A percentile compares a stretch with the other conserved stretches of the same genome.
These are phyloP conservation scores for Tetropium fuscum DNA, from an alignment of 2,888 invertebrate genomes.

Conservation along the genomic window DNA sequence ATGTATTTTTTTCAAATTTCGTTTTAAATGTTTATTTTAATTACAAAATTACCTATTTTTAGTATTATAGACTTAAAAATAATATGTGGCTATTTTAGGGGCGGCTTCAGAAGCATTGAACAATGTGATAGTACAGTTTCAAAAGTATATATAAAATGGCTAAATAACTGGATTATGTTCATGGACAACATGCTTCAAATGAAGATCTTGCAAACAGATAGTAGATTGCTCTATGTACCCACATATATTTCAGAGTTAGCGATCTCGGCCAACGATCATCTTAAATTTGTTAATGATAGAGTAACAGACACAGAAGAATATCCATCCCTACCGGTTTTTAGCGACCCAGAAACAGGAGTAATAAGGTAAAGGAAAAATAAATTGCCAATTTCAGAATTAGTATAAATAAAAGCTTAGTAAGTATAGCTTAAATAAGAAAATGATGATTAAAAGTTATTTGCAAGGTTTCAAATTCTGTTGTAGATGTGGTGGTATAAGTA, in stretches of 20 bases:
- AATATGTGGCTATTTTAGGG: too few species aligned
- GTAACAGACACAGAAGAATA: too few species aligned
- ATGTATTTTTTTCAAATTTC: too few species aligned
- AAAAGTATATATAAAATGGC: slow-evolving; percentile 49
- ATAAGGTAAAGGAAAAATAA: slow-evolving; percentile 43
- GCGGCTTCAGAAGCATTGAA: slow-evolving; percentile 48
- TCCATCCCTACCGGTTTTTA: slow-evolving; percentile 57
- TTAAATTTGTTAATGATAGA: too few species aligned
- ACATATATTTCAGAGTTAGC: slow-evolving; percentile 68
- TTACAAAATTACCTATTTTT: too few species aligned
- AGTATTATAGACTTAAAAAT: too few species aligned
- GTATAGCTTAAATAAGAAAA: too few species aligned
- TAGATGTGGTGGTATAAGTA: slow-evolving; percentile 81
- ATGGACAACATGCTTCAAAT: slow-evolving; percentile 91
- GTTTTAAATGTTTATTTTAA: too few species aligned
- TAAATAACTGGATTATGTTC: slow-evolving; percentile 84
- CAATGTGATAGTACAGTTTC: slow-evolving; percentile 44
- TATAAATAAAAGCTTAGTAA: too few species aligned
- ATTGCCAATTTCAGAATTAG: background rate
- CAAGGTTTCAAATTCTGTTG: too few species aligned
- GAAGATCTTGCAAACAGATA: slow-evolving; percentile 75
- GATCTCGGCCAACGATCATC: slow-evolving; percentile 65
- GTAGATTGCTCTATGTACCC: slow-evolving; percentile 78
- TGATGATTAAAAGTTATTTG: too few species aligned
- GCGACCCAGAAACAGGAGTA: slow-evolving; percentile 62